Percentiles rank a stretch among this genome's conserved stretches.
Conservation (phyloP, 1,140 invertebrate species). For the Manduca sexta region DNA sequence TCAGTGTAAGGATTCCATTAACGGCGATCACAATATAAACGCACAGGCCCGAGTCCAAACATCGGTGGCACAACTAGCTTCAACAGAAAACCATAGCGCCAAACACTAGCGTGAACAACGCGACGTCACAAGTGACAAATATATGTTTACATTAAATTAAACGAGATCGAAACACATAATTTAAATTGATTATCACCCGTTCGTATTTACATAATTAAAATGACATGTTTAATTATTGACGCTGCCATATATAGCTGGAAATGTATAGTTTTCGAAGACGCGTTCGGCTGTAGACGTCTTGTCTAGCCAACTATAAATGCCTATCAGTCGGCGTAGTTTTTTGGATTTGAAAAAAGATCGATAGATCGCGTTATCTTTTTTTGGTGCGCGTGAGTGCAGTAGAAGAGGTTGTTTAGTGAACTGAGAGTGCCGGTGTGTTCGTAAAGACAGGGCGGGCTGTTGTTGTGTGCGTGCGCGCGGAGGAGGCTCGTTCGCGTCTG, state of each 20-base stretch:
- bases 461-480: conserved; percentile 48
- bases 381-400: conserved; percentile 71
- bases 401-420: conserved; percentile 64
- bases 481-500: conserved; percentile 37
- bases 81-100: conserved; percentile 27
- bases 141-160: conserved; percentile 67
- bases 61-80: conserved; percentile 26
- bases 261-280: conserved; percentile 31
- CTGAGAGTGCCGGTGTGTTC: conserved; percentile 67
- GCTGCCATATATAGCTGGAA: conserved; percentile 56
- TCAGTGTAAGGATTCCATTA: conserved; percentile 35
- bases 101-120: conserved; percentile 16
- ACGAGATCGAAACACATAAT: conserved; percentile 54
- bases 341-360: conserved; percentile 66
- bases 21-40: conserved; percentile 25
- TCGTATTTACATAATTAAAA: conserved; percentile 68
- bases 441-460: conserved; percentile 39
- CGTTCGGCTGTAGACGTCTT: conserved; percentile 57
- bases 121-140: conserved; percentile 54
- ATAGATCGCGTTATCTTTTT: conserved; percentile 70
- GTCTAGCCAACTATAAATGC: conserved; percentile 58
- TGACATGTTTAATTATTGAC: conserved; percentile 65
- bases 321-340: conserved; percentile 50
- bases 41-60: conserved; percentile 20
- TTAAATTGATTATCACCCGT: conserved; percentile 64